phyloP scores from a whole-genome alignment of 2,797 vertebrate genomes.

The Falco biarmicus region DNA sequence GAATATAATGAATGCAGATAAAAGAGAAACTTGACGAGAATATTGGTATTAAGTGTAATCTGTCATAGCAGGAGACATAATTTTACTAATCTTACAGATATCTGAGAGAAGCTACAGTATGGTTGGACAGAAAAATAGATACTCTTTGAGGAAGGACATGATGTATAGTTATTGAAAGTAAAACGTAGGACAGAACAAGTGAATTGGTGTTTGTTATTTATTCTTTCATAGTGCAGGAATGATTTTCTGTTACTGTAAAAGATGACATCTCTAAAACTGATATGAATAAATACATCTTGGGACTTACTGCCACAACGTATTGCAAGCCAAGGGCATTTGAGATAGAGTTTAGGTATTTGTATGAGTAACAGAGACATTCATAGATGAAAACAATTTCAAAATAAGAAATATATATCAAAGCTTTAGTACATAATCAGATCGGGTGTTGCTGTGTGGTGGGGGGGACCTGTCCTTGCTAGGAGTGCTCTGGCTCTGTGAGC shows the following conservation, averaged over 20 bases:
- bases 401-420: not conserved
- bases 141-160: not conserved
- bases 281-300: not conserved
- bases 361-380: not conserved
- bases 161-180: not conserved
- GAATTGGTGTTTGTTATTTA: not conserved
- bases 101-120: not conserved
- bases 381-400: not conserved
- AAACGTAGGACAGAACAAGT: not conserved
- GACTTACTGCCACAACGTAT: not conserved
- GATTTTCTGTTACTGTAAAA: conserved; percentile 4
- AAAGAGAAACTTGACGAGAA: not conserved
- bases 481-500: not conserved
- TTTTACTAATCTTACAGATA: not conserved
- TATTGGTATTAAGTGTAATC: not conserved
- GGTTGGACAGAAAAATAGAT: not conserved
- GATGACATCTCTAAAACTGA: not conserved
- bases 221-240: not conserved
- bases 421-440: not conserved
- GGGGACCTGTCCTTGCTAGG: not conserved
- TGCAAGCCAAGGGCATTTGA: not conserved
- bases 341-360: not conserved
- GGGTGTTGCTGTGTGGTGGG: not conserved
- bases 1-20: not conserved
- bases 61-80: not conserved